Conservation (phyloP, 2,888 invertebrate genomes). For the Mesorhabditis spiculigera region DNA sequence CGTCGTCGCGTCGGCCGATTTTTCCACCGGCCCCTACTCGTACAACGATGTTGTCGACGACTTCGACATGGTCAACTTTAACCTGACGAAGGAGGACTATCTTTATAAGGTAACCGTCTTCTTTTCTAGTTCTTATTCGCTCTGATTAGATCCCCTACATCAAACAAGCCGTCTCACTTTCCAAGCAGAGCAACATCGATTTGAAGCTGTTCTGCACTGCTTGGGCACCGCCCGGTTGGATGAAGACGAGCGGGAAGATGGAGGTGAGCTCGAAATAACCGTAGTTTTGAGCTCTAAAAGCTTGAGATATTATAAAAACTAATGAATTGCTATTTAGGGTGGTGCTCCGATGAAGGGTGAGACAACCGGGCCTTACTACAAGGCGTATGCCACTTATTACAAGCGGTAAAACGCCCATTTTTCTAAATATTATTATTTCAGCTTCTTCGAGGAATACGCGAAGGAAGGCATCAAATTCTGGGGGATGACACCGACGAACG, state of each 20-base stretch:
- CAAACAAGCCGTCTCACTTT: conserved; percentile 24
- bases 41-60: conserved; percentile 70
- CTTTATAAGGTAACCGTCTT: conserved; percentile 64
- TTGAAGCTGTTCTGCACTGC: conserved; percentile 63
- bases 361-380: conserved; percentile 68
- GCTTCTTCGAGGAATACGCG: conserved; percentile 75
- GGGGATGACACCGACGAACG: conserved; percentile 83
- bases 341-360: conserved; percentile 59
- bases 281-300: neutral
- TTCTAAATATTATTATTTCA: conserved; percentile 44
- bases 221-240: conserved; percentile 60
- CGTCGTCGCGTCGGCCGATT: conserved; percentile 81
- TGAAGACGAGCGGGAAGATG: conserved; percentile 64
- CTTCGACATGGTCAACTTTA: conserved; percentile 66
- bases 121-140: neutral
- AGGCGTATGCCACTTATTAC: conserved; percentile 78
- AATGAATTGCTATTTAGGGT: conserved; percentile 42
- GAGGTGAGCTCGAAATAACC: conserved; percentile 21
- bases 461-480: conserved; percentile 68
- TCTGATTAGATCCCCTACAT: conserved; percentile 32
- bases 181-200: conserved; percentile 13
- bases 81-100: conserved; percentile 70
- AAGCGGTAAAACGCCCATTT: conserved; percentile 62
- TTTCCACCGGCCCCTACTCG: conserved; percentile 76
- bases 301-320: neutral